phyloP scores from a whole-genome alignment of 2,797 vertebrate species.

The Setipinna tenuifilis region DNA sequence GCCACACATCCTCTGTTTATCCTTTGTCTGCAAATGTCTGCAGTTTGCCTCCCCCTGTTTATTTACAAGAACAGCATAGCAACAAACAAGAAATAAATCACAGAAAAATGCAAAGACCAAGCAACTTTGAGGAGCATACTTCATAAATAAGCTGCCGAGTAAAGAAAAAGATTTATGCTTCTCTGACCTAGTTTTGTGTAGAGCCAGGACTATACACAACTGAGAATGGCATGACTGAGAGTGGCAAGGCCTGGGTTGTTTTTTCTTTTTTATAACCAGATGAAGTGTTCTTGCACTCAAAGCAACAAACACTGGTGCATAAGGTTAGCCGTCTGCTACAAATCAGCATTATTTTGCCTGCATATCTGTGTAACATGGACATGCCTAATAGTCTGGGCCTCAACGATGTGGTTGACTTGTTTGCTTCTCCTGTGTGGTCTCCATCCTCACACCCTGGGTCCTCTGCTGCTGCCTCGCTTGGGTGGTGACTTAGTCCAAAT shows the following conservation, averaged over 20 bases:
- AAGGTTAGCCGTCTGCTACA: not conserved
- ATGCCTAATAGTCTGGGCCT: no score
- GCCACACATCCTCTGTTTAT: not conserved
- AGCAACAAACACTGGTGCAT: not conserved
- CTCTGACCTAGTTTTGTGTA: not conserved
- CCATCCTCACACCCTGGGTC: slow-evolving; percentile 4
- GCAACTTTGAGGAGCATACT: not conserved
- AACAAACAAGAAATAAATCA: not conserved
- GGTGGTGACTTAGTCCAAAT: slow-evolving; percentile 38
- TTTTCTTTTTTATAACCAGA: not conserved
- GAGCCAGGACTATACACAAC: not conserved
- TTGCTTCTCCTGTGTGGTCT: slow-evolving; percentile 68
- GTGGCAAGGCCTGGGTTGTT: not conserved
- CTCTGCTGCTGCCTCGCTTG: not conserved
- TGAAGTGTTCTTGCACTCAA: not conserved
- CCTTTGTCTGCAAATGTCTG: slow-evolving; percentile 2
- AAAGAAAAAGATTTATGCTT: not conserved
- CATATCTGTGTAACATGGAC: not conserved
- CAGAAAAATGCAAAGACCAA: not conserved
- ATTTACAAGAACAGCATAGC: not conserved
- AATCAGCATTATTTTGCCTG: not conserved
- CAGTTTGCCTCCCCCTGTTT: not conserved
- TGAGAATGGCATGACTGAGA: not conserved
- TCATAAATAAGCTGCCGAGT: not conserved
- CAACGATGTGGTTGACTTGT: not conserved